Evolutionary conservation across 2,113 vertebrate species (phyloP).

Genomic region (Tragelaphus imberbis): DNA sequence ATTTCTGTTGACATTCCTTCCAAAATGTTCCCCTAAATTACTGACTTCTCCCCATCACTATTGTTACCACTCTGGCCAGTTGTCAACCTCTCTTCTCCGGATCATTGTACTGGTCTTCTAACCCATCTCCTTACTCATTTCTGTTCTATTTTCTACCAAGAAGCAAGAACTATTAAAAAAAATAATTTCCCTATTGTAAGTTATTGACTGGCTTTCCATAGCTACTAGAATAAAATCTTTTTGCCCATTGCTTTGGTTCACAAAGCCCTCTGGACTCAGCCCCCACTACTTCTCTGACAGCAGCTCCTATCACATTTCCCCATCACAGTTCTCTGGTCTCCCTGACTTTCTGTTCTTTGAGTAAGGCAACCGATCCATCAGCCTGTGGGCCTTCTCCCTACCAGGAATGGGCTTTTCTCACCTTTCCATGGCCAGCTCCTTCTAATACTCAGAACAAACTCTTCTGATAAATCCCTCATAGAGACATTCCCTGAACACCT

Average conservation of each 20-base stretch:
- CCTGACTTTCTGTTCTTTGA: background rate
- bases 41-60: background rate
- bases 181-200: background rate
- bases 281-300: background rate
- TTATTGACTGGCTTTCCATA: background rate
- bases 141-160: background rate
- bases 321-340: background rate
- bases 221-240: background rate
- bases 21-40: background rate
- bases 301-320: background rate
- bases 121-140: background rate
- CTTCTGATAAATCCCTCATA: background rate
- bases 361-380: fast-evolving
- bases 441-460: background rate
- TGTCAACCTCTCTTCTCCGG: background rate
- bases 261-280: background rate
- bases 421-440: background rate
- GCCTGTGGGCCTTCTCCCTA: background rate
- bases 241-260: background rate
- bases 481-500: background rate
- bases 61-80: background rate
- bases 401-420: background rate
- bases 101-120: background rate
- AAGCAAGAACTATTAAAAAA: background rate
- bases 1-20: background rate